These are phyloP conservation scores for Agrotis clavis DNA, from an alignment of 2,888 invertebrate genomes.

Conservation along the genomic window DNA sequence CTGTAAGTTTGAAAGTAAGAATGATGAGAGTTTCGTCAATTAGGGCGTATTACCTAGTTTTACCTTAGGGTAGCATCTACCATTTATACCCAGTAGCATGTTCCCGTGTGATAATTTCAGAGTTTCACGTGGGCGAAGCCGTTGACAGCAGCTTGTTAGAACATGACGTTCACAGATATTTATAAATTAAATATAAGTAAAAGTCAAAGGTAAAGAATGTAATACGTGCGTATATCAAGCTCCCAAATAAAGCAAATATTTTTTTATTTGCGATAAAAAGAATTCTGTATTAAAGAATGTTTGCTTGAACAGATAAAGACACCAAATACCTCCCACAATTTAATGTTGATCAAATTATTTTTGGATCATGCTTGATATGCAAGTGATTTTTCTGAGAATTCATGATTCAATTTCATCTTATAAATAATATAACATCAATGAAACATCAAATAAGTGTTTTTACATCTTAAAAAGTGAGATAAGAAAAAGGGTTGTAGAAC, in stretches of 20 bases:
- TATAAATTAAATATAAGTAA: conserved; percentile 19
- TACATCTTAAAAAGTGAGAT: background rate
- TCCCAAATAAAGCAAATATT: conserved; percentile 23
- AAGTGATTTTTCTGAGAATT: conserved; percentile 25
- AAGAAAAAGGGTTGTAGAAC: too few species aligned
- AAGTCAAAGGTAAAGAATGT: conserved; percentile 21
- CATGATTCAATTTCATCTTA: background rate
- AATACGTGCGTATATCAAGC: conserved; percentile 8
- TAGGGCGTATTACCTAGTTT: too few species aligned
- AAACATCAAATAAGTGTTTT: background rate
- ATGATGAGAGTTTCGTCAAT: too few species aligned
- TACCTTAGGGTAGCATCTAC: too few species aligned
- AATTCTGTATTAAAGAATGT: conserved; percentile 37
- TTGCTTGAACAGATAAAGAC: conserved; percentile 32
- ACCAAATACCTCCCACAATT: conserved; percentile 18
- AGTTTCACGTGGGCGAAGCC: too few species aligned
- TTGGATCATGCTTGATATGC: conserved; percentile 20
- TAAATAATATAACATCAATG: background rate
- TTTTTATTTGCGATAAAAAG: conserved; percentile 34
- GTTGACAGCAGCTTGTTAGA: too few species aligned
- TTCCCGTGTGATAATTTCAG: too few species aligned
- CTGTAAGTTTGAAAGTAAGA: too few species aligned
- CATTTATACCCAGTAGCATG: too few species aligned
- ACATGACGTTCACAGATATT: background rate
- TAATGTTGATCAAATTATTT: conserved; percentile 47